Conservation (phyloP, 2,113 vertebrate genomes). For the Gallinago jamesoni region DNA sequence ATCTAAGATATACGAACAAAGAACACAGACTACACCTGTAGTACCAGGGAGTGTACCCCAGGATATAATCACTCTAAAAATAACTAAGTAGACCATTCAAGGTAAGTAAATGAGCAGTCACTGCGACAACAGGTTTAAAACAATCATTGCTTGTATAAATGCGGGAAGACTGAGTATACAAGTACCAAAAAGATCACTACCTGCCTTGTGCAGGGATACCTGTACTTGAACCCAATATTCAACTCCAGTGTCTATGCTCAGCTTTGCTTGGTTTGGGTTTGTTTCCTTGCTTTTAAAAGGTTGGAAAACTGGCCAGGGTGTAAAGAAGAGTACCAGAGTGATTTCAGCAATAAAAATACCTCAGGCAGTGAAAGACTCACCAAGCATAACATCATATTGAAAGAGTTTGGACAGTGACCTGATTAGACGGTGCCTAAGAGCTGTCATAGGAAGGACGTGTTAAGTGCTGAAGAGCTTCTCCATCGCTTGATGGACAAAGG, state of each 20-base stretch:
- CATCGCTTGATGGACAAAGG: not conserved
- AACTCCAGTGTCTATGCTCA: not conserved
- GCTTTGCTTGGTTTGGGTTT: not conserved
- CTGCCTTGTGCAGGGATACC: not conserved
- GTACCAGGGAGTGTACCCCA: not conserved
- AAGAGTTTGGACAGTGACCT: not conserved
- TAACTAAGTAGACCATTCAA: not conserved
- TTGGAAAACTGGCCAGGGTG: not conserved
- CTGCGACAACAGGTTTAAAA: not conserved
- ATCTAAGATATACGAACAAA: not conserved
- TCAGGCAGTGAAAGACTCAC: not conserved
- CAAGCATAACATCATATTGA: not conserved
- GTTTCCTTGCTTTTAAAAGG: not conserved
- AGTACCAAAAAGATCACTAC: not conserved
- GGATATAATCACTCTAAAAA: not conserved
- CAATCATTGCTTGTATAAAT: not conserved
- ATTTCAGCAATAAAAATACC: not conserved
- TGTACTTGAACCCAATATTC: rapidly evolving
- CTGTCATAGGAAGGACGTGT: not conserved
- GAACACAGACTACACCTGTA: not conserved
- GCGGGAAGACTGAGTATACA: not conserved
- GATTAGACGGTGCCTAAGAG: not conserved
- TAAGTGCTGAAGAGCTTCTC: not conserved
- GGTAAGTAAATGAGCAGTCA: not conserved
- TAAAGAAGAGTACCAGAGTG: not conserved